These are phyloP conservation scores for Tragelaphus oryx DNA, from an alignment of 2,797 vertebrate species.

Conservation along the genomic window DNA sequence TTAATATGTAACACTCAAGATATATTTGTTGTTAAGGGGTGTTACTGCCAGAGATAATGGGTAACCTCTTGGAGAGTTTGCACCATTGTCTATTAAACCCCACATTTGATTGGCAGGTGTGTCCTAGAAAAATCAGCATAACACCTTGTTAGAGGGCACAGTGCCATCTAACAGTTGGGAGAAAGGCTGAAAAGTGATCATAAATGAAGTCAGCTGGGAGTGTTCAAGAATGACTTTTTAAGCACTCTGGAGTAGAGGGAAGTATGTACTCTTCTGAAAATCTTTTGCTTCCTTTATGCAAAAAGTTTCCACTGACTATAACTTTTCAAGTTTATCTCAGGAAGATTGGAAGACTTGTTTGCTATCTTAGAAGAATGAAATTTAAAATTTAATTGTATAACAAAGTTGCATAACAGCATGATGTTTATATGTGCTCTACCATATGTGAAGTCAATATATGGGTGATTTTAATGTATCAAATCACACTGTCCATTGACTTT, in stretches of 20 bases:
- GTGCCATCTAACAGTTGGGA: conserved; percentile 58
- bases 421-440: neutral
- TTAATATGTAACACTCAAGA: conserved; percentile 60
- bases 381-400: conserved; percentile 25
- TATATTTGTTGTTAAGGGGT: conserved; percentile 17
- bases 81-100: neutral
- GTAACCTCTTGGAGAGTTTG: conserved; percentile 49
- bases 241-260: conserved; percentile 24
- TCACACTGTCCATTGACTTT: neutral
- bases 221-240: conserved; percentile 51
- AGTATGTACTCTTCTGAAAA: conserved; percentile 47
- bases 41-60: conserved; percentile 54
- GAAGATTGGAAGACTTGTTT: neutral
- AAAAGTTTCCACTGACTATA: neutral
- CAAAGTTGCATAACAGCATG: neutral
- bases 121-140: conserved; percentile 68
- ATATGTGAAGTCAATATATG: neutral
- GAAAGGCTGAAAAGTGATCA: conserved; percentile 60
- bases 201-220: conserved; percentile 68
- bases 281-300: conserved; percentile 52
- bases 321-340: neutral
- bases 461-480: neutral
- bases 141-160: conserved; percentile 48
- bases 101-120: conserved; percentile 68
- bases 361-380: neutral